A percentile compares a stretch with the other conserved stretches of the same genome.
Evolutionary conservation across 1,140 invertebrate species (phyloP).

Genomic region (Doryteuthis pealeii): DNA sequence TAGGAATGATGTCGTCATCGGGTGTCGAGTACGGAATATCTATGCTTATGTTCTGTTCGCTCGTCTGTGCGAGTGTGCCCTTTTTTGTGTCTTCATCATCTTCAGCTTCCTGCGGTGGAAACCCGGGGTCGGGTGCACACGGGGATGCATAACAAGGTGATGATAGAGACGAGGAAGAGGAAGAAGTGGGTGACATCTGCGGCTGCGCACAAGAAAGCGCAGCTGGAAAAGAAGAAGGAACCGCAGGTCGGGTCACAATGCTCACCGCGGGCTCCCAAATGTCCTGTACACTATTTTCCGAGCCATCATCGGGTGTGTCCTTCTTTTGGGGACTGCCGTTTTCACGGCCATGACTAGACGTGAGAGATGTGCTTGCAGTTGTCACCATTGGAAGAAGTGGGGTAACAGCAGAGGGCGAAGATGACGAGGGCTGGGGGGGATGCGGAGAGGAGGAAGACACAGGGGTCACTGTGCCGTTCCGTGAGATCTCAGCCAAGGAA

Average conservation of each 20-base stretch:
- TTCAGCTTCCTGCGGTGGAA: no score
- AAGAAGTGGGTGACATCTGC: background rate
- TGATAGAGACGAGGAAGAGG: background rate
- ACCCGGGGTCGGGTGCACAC: background rate
- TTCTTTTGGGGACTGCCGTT: no score
- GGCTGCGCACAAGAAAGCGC: background rate
- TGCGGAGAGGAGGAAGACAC: background rate
- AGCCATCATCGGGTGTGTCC: no score
- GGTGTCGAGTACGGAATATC: no score
- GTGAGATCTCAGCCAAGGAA: slow-evolving; percentile 15
- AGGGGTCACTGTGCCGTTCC: background rate
- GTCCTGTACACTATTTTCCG: no score
- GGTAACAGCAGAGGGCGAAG: background rate
- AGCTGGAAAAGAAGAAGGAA: background rate
- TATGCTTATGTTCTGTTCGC: no score
- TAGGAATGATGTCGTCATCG: no score
- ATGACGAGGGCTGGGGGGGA: background rate
- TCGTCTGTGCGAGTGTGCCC: no score
- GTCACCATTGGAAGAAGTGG: background rate
- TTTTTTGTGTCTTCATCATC: no score
- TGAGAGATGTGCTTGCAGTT: background rate
- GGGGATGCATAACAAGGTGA: background rate
- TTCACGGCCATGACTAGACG: background rate
- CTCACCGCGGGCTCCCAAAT: no score
- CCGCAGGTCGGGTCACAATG: background rate